These are phyloP conservation scores for Drosophila rufa DNA, from an alignment of 1,140 invertebrate genomes.

Conservation along the genomic window DNA sequence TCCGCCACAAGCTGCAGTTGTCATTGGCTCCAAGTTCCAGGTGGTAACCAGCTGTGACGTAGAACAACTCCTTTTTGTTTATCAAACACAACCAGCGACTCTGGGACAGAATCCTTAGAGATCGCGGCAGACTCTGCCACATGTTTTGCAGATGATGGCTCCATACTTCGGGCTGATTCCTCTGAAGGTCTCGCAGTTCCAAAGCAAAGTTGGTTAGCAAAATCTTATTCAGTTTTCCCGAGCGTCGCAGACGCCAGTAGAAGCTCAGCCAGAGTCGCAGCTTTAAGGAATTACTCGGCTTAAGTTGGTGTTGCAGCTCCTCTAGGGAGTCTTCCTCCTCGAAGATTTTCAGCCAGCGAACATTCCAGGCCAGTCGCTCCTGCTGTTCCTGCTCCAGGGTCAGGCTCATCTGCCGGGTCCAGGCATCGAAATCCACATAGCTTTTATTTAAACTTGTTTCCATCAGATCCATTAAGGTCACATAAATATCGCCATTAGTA, in stretches of 20 bases:
- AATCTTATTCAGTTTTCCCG: neutral
- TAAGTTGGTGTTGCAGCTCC: slow-evolving; percentile 31
- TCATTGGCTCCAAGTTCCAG: slow-evolving; percentile 53
- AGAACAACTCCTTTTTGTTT: slow-evolving; percentile 43
- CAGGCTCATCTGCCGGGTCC: slow-evolving; percentile 41
- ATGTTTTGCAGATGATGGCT: slow-evolving; percentile 54
- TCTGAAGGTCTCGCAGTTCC: slow-evolving; percentile 16
- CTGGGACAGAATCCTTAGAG: slow-evolving; percentile 16
- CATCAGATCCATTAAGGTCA: slow-evolving; percentile 2
- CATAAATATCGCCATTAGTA: neutral
- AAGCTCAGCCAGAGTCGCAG: slow-evolving; percentile 49
- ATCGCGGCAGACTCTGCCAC: slow-evolving; percentile 47
- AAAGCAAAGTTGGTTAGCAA: slow-evolving; percentile 46
- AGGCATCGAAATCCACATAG: slow-evolving; percentile 27
- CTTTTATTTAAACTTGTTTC: slow-evolving; percentile 14
- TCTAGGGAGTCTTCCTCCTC: neutral
- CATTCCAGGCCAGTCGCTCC: slow-evolving; percentile 52
- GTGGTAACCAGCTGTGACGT: slow-evolving; percentile 9
- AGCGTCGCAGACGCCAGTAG: slow-evolving; percentile 45
- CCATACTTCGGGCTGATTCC: neutral
- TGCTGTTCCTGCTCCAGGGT: slow-evolving; percentile 14
- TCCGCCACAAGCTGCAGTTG: slow-evolving; percentile 59
- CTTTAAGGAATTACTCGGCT: slow-evolving; percentile 42
- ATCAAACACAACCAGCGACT: slow-evolving; percentile 53
- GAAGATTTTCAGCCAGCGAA: slow-evolving; percentile 24